Evolutionary conservation across 2,113 vertebrate species (phyloP).

Genomic region (Excalfactoria chinensis): DNA sequence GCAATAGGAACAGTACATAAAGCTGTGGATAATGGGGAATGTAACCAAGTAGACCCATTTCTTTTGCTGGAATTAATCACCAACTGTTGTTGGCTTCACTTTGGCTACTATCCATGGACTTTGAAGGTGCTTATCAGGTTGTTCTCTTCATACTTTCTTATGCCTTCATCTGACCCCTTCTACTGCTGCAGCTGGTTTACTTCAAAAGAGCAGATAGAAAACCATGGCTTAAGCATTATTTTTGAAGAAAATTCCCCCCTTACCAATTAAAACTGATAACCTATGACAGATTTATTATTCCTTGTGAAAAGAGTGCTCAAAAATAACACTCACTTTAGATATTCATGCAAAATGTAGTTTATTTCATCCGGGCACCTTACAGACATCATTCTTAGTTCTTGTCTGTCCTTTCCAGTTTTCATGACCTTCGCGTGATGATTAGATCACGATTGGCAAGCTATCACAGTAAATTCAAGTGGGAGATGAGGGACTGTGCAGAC

Average conservation of each 20-base stretch:
- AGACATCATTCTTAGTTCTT: background rate
- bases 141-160: background rate
- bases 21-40: background rate
- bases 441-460: background rate
- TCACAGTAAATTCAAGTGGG: background rate
- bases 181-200: conserved; percentile 8
- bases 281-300: background rate
- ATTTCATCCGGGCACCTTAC: background rate
- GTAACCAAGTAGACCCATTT: background rate
- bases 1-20: background rate
- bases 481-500: background rate
- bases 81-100: background rate
- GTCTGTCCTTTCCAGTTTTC: background rate
- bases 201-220: background rate
- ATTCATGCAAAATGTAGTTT: background rate
- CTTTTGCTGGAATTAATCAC: background rate
- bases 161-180: background rate
- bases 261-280: background rate
- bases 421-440: background rate
- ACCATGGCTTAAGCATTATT: background rate
- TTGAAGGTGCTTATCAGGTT: background rate
- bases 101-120: background rate
- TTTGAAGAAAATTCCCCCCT: background rate
- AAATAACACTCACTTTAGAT: background rate
- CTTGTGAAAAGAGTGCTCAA: background rate